A percentile compares a stretch with the other conserved stretches of the same genome.
phyloP scores from a whole-genome alignment of 2,888 invertebrate species.

The Cinara cedri region DNA sequence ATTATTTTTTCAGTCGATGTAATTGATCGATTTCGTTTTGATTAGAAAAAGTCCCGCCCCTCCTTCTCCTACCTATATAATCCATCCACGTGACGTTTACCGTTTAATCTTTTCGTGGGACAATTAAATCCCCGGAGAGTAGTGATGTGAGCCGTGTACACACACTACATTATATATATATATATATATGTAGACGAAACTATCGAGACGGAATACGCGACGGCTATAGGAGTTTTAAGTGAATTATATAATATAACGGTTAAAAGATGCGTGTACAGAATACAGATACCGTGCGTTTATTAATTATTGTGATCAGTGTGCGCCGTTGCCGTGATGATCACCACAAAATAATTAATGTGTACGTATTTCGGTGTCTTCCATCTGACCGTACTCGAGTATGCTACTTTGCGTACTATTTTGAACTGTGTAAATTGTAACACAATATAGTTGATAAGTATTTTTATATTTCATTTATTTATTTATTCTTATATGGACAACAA shows the following conservation, averaged over 20 bases:
- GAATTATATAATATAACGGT: slow-evolving; percentile 10
- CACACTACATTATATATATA: too few relatives aligned
- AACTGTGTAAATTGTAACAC: too few relatives aligned
- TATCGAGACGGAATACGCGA: slow-evolving; percentile 3
- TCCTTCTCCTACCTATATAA: too few relatives aligned
- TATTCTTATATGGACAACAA: too few relatives aligned
- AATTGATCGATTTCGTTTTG: slow-evolving; percentile 42
- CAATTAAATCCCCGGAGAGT: background rate
- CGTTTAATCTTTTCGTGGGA: slow-evolving; percentile 29
- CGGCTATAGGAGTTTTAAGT: slow-evolving; percentile 9
- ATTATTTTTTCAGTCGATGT: slow-evolving; percentile 7
- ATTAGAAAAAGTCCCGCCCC: slow-evolving; percentile 7
- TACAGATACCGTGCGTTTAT: background rate
- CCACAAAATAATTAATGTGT: too few relatives aligned
- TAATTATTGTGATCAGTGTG: background rate
- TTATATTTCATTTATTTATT: too few relatives aligned
- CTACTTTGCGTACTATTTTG: too few relatives aligned
- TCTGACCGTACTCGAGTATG: too few relatives aligned
- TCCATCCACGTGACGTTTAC: background rate
- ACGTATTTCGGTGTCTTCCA: too few relatives aligned
- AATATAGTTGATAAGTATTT: too few relatives aligned
- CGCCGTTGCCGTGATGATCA: too few relatives aligned
- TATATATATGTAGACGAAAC: background rate
- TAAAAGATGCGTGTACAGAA: background rate
- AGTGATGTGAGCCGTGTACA: background rate